Base-by-base conservation (phyloP, 2,113 vertebrate species). In the Neoarius graeffei region DNA sequence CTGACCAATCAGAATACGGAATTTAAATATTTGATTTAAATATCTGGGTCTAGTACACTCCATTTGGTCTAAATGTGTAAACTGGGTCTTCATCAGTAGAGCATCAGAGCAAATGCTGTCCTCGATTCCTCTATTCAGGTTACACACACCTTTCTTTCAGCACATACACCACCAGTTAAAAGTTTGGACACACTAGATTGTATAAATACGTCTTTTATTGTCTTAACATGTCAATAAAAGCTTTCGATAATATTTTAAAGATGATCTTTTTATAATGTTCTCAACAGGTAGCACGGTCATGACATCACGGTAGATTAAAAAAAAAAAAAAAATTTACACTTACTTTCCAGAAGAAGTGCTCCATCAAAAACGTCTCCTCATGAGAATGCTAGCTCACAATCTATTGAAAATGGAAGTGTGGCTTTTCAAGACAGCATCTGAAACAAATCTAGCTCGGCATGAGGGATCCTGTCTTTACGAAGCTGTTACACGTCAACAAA, bases 51-150 rank as follows among this genome's bases (percentile, higher is more conserved):
- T 27, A 27, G 15, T 67, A 66, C 3, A 17, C 48, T 19, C 5
- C 0, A 15, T 86, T 48, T n/a, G 76, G 48, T 42, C 62, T 81
- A 86, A 81, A 69, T 64, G 42, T 77, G 84, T 62, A 62, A 86
- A 85, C 54, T 52, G 57, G 84, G 73, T 62, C 30, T 77, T 77
- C 35, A 60, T 77, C 57, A 77, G 71, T 77, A 74, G 35, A 85
- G 69, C 69, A 74, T 74, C 67, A 60, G 69, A 74, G 71, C 71
- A 85, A 74, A 71, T 52, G 48, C 25, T 27, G 50, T 13, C 54
- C 84, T 85, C 42, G 35, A 60, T 82, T 42, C 88, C 87, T 85
- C 82, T 66, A 86, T 52, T 57, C 73, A 79, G 11, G 60, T 42
- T 73, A 7, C 69, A 42, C 17, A 66, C 66, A 69, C 23, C 64